Conservation (phyloP, 1,140 invertebrate genomes). For the Semibalanus balanoides region DNA sequence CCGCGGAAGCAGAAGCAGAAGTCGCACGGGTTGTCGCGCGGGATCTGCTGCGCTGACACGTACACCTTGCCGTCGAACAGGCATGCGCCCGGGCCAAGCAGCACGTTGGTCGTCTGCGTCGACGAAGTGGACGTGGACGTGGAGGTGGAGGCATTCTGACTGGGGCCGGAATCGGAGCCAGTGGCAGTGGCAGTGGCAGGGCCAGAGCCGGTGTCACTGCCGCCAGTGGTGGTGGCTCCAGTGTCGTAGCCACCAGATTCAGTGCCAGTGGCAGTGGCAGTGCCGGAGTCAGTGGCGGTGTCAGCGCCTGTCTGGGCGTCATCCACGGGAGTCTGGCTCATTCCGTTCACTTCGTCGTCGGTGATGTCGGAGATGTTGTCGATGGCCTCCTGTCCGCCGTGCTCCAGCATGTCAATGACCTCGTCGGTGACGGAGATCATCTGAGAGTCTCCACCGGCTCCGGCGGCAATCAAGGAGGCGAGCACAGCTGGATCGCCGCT, state of each 20-base stretch:
- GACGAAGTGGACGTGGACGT: constrained; percentile 5
- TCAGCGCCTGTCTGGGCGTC: not conserved
- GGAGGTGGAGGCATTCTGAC: not conserved
- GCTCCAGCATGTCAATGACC: not conserved
- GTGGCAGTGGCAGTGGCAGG: too few species aligned
- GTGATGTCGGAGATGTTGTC: not conserved
- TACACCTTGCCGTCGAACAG: constrained; percentile 80
- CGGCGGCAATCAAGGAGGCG: too few species aligned
- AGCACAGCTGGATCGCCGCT: too few species aligned
- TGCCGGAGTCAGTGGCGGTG: not conserved
- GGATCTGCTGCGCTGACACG: constrained; percentile 86
- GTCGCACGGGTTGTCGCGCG: constrained; percentile 81
- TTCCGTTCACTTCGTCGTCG: not conserved
- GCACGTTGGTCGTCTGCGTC: constrained; percentile 15
- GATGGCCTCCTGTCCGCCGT: not conserved
- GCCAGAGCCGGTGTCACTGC: too few species aligned
- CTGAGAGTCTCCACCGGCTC: not conserved
- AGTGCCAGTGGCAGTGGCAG: too few species aligned
- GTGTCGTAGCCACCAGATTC: not conserved
- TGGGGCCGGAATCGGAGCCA: not conserved
- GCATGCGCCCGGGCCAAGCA: constrained; percentile 71
- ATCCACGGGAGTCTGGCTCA: not conserved
- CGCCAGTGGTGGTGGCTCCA: not conserved
- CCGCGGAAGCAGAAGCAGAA: constrained; percentile 95
- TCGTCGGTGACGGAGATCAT: constrained; percentile 3